Evolutionary conservation across 2,797 vertebrate genomes (phyloP).

Genomic region (Sebastes vulpes): DNA sequence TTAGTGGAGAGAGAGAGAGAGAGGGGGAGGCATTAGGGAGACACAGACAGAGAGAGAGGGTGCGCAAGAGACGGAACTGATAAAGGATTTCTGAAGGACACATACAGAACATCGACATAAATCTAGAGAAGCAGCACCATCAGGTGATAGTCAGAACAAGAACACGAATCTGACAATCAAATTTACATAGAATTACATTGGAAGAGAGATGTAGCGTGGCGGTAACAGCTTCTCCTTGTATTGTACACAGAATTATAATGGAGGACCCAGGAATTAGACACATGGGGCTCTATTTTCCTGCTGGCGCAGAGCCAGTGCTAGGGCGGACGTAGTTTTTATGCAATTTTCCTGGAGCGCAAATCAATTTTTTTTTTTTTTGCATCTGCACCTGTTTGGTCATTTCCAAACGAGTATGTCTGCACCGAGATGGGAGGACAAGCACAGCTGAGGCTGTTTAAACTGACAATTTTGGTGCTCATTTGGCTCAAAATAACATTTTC

Average conservation of each 20-base stretch:
- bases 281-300: background rate
- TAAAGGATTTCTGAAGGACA: constrained; percentile 21
- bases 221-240: background rate
- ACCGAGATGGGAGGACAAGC: background rate
- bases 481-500: background rate
- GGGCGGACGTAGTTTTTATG: background rate
- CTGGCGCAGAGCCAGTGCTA: background rate
- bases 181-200: background rate
- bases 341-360: background rate
- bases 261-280: background rate
- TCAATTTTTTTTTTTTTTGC: background rate
- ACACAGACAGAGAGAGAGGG: background rate
- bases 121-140: background rate
- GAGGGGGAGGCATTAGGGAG: background rate
- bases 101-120: background rate
- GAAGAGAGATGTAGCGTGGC: too few species aligned
- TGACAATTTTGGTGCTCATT: background rate
- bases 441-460: background rate
- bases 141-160: background rate
- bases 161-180: background rate
- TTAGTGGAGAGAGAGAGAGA: background rate
- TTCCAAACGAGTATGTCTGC: background rate
- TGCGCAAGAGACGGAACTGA: background rate
- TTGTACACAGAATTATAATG: background rate
- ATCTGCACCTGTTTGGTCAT: background rate